A percentile compares a stretch with the other conserved stretches of the same genome.
These are phyloP conservation scores for Pantherophis vulpinus DNA, from an alignment of 2,797 vertebrate species.

Conservation along the genomic window DNA sequence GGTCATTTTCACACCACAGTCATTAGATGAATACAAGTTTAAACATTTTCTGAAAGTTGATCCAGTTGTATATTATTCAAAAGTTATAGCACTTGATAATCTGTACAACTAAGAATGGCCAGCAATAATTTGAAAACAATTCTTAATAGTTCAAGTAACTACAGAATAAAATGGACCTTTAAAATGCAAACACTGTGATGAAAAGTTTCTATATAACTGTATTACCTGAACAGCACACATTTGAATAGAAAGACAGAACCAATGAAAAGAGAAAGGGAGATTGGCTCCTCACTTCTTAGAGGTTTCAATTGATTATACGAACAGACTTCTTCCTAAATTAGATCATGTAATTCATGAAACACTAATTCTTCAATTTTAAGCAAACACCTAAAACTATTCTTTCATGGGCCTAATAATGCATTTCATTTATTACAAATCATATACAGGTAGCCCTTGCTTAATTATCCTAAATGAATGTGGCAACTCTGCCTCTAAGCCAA, in stretches of 20 bases:
- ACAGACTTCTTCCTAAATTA: neutral
- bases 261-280: neutral
- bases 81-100: neutral
- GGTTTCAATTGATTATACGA: neutral
- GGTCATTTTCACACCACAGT: slow-evolving; percentile 36
- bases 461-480: neutral
- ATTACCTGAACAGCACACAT: neutral
- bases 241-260: neutral
- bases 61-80: neutral
- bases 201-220: neutral
- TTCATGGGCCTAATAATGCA: slow-evolving; percentile 69
- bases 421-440: slow-evolving; percentile 59
- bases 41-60: slow-evolving; percentile 35
- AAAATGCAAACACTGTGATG: neutral
- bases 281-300: neutral
- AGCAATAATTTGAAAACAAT: neutral
- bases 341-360: slow-evolving; percentile 11
- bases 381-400: slow-evolving; percentile 67
- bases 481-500: neutral
- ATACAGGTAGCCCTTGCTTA: neutral
- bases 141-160: neutral
- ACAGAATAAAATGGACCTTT: neutral
- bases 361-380: slow-evolving; percentile 62
- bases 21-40: slow-evolving; percentile 49
- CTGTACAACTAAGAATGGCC: neutral